Evolutionary conservation across 2,797 vertebrate genomes (phyloP).

Genomic region (Hippopotamyrus pictus): DNA sequence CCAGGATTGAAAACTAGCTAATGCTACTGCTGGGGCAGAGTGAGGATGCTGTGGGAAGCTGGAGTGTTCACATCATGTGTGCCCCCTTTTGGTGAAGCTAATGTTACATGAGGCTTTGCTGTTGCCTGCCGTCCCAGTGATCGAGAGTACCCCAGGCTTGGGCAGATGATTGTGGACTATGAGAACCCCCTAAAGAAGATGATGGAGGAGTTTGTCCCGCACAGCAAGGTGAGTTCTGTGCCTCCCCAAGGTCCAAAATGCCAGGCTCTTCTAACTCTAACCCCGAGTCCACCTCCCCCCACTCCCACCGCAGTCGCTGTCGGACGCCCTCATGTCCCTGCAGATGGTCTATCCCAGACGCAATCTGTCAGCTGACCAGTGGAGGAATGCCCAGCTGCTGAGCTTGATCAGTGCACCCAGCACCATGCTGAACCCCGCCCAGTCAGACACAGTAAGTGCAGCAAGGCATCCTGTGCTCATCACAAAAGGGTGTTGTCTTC

Average conservation of each 20-base stretch:
- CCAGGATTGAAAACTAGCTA: background rate
- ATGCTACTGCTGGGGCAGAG: background rate
- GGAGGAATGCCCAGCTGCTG: constrained; percentile 94
- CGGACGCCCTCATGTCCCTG: constrained; percentile 90
- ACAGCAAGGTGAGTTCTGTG: constrained; percentile 79
- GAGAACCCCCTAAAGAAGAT: constrained; percentile 98
- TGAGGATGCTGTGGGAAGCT: background rate
- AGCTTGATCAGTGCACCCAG: constrained; percentile 95
- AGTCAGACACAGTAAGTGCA: constrained; percentile 85
- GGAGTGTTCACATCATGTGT: background rate
- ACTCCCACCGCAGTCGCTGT: constrained; percentile 72
- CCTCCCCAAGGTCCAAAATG: background rate
- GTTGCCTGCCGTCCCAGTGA: constrained; percentile 62
- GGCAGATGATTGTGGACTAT: constrained; percentile 98
- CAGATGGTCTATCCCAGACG: constrained; percentile 96
- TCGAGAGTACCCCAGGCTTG: constrained; percentile 90
- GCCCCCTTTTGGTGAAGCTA: background rate
- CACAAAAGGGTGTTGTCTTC: background rate
- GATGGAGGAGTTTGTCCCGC: constrained; percentile 99
- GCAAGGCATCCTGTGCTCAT: background rate
- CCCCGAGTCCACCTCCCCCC: background rate
- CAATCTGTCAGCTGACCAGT: constrained; percentile 96
- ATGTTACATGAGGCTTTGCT: background rate
- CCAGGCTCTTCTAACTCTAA: background rate
- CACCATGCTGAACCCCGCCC: constrained; percentile 98